Evolutionary conservation across 1,140 invertebrate species (phyloP), one percentile per base, ranked within the genome.

Genomic region (Sycobia sp.): DNA sequence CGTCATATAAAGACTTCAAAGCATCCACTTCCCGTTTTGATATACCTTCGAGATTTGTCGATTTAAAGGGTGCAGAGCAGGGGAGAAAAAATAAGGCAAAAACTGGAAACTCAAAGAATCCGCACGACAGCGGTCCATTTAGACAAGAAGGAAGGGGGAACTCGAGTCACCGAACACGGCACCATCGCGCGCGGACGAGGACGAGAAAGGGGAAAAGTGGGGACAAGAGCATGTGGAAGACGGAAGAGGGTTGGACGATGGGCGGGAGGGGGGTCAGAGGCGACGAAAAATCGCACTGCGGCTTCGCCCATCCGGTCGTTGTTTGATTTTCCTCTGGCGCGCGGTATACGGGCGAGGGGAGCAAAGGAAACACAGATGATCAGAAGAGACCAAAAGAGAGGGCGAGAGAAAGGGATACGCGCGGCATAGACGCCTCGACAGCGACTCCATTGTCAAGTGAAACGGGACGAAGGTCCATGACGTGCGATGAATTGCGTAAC

Each of bases 401-500:
- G 32, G 1, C 3, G 32, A 29, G 34, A 50, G 34, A 55, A 54
- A 55, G 50, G 59, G n/a, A n/a, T n/a, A n/a, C n/a, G n/a, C n/a
- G n/a, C n/a, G n/a, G n/a, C n/a, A 62, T 20, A 13, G 55, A 53
- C 38, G n/a, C n/a, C n/a, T n/a, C n/a, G n/a, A n/a, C n/a, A n/a
- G n/a, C n/a, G n/a, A 25, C 39, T 44, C 50, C 29, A 55, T 61
- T 70, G 55, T 59, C 32, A 29, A 27, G 11, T 20, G 25, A 60
- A 49, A 63, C 38, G 58, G n/a, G n/a, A 38, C 20, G 62, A 46
- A 56, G 55, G 55, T 22, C 65, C 66, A 62, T 65, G 59, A 69
- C 69, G n/a, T n/a, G n/a, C 44, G 10, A 58, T 69, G 61, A 72
- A 72, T 77, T 73, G 73, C 71, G 68, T 68, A 73, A 77, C 76